Base-by-base conservation (phyloP, 2,113 vertebrate species). In the Scatophagus argus region DNA sequence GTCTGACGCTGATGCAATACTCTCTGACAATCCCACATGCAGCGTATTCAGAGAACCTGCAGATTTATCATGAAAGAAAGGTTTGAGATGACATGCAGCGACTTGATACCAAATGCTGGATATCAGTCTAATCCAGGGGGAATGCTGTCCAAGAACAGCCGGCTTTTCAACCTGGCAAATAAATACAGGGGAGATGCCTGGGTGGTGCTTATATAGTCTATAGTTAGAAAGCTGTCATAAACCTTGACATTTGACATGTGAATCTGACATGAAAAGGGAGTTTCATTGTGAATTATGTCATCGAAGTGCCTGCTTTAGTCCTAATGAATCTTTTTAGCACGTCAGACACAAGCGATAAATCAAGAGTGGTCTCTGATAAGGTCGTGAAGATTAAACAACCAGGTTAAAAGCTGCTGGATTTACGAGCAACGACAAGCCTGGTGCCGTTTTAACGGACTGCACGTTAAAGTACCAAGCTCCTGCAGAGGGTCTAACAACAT, bases 211-310 rank as follows among this genome's bases (percentile, higher is more conserved):
- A 38, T 84, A 71, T 23, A 21, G 52, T 76, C 90, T 93, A 93
- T 91, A 90, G 82, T 92, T 93, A 94, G 94, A 94, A 88, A 81
- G 82, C 39, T 56, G 52, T 75, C 54, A 77, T 90, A 91, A 93
- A 93, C 89, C 84, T 87, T 94, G 93, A 93, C 91, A 93, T 94
- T 92, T 94, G 82, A 92, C 85, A 72, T 74, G 70, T 83, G 86
- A 74, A 82, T 84, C 74, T 66, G 58, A 71, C 77, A 90, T 81
- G 84, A 84, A 87, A 90, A 83, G 66, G 72, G 39, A 47, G 41
- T 88, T 89, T 90, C 61, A 68, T 72, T 29, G 66, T 77, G 17
- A 89, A 74, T 85, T 73, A 47, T 80, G 64, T 71, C 43, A 79
- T 51, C n/a, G 27, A 77, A 78, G 69, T 34, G 29, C 36, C 68